A percentile compares a stretch with the other conserved stretches of the same genome.
phyloP scores from a whole-genome alignment of 2,113 vertebrate genomes.

The Sphaerodactylus townsendi region DNA sequence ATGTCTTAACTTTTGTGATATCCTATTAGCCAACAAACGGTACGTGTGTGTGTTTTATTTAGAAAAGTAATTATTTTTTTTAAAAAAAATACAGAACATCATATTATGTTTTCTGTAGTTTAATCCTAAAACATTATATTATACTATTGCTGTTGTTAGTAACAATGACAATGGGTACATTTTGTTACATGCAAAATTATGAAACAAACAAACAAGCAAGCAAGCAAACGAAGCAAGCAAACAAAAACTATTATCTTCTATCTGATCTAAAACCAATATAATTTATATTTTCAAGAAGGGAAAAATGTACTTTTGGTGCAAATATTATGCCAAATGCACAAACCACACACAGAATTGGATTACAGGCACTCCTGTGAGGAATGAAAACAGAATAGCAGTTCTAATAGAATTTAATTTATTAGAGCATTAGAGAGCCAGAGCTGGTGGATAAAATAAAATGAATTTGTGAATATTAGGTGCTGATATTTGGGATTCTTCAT shows the following conservation, averaged over 20 bases:
- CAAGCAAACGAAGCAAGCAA: background rate
- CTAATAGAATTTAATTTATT: slow-evolving; percentile 43
- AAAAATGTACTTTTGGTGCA: slow-evolving; percentile 15
- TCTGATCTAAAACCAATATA: slow-evolving; percentile 14
- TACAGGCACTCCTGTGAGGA: slow-evolving; percentile 20
- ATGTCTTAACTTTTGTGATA: too few species aligned
- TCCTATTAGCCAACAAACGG: too few species aligned
- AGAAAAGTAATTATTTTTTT: too few species aligned
- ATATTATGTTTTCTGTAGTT: background rate
- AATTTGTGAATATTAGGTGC: slow-evolving; percentile 13
- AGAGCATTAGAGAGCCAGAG: slow-evolving; percentile 35
- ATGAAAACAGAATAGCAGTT: slow-evolving; percentile 34
- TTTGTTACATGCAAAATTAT: slow-evolving; percentile 19
- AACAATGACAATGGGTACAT: background rate
- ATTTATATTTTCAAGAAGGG: slow-evolving; percentile 31
- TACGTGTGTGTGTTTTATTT: too few species aligned
- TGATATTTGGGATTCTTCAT: slow-evolving; percentile 21
- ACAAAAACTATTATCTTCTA: background rate
- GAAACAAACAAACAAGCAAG: slow-evolving; percentile 9
- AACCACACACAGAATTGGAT: slow-evolving; percentile 8
- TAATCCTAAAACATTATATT: background rate
- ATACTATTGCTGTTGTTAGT: background rate
- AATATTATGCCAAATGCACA: slow-evolving; percentile 14
- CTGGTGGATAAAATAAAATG: background rate
- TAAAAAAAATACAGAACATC: too few species aligned